Evolutionary conservation across 2,888 invertebrate species (phyloP).

Genomic region (Argyresthia goedartella): DNA sequence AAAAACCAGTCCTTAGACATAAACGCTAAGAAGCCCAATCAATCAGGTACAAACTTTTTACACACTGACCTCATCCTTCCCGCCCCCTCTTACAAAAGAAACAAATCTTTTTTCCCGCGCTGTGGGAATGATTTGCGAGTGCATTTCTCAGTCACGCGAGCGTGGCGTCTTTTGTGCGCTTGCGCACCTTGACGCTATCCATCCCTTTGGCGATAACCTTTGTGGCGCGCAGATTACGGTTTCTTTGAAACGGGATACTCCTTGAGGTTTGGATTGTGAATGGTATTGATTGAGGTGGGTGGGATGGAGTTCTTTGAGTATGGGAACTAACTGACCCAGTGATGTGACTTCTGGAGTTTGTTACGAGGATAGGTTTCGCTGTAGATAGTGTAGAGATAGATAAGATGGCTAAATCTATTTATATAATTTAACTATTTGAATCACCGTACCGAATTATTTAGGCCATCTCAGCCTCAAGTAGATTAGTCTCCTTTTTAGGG

Average conservation of each 20-base stretch:
- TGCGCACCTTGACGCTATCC: constrained; percentile 44
- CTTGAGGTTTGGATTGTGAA: background rate
- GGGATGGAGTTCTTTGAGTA: too few relatives aligned
- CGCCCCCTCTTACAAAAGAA: background rate
- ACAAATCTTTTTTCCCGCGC: background rate
- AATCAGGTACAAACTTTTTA: background rate
- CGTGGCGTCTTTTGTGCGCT: constrained; percentile 16
- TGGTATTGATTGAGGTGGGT: background rate
- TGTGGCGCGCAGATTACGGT: constrained; percentile 39
- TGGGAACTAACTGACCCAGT: background rate
- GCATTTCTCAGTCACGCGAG: constrained; percentile 39
- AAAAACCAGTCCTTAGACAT: too few relatives aligned
- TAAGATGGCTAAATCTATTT: too few relatives aligned
- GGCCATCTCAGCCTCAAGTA: too few relatives aligned
- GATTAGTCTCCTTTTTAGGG: too few relatives aligned
- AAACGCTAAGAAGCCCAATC: too few relatives aligned
- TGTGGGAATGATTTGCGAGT: constrained; percentile 33
- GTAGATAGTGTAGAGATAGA: too few relatives aligned
- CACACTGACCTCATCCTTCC: background rate
- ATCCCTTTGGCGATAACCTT: constrained; percentile 17
- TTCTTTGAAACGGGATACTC: constrained; percentile 32
- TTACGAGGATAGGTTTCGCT: background rate
- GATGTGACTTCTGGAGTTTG: background rate
- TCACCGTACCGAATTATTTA: too few relatives aligned
- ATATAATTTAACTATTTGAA: too few relatives aligned